Conservation (phyloP, 1,140 invertebrate genomes). For the Bicyclus anynana region DNA sequence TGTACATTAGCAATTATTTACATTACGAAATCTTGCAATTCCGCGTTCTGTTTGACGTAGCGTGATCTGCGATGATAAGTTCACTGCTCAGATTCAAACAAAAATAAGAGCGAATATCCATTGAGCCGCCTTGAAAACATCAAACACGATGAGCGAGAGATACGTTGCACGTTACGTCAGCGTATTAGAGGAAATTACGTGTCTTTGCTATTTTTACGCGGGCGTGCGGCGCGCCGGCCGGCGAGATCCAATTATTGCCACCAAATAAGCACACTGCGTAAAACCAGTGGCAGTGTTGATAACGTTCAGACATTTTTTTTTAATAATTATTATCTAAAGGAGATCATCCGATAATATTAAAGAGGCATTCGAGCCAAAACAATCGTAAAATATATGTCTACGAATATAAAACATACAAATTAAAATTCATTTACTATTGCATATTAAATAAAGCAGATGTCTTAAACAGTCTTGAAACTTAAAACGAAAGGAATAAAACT, state of each 20-base stretch:
- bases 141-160: conserved; percentile 18
- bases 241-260: conserved; percentile 30
- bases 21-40: too few species aligned
- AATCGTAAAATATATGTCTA: too few species aligned
- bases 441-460: too few species aligned
- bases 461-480: too few species aligned
- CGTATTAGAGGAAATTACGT: conserved; percentile 31
- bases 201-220: conserved; percentile 32
- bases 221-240: conserved; percentile 21
- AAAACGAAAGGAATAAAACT: too few species aligned
- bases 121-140: conserved; percentile 17
- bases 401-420: too few species aligned
- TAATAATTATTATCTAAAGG: not conserved
- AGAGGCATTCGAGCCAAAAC: too few species aligned
- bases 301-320: not conserved
- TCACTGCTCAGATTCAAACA: conserved; percentile 2
- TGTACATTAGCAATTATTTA: too few species aligned
- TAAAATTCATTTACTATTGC: too few species aligned
- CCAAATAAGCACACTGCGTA: conserved; percentile 25
- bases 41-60: conserved; percentile 3
- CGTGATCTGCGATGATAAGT: conserved; percentile 1
- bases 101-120: conserved; percentile 18
- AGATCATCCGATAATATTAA: too few species aligned
- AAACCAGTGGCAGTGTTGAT: conserved; percentile 12
- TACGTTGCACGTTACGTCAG: conserved; percentile 30